Percentiles rank a stretch among this genome's conserved stretches.
These are phyloP conservation scores for Cataglyphis albicans DNA, from an alignment of 2,888 invertebrate species.

Conservation along the genomic window DNA sequence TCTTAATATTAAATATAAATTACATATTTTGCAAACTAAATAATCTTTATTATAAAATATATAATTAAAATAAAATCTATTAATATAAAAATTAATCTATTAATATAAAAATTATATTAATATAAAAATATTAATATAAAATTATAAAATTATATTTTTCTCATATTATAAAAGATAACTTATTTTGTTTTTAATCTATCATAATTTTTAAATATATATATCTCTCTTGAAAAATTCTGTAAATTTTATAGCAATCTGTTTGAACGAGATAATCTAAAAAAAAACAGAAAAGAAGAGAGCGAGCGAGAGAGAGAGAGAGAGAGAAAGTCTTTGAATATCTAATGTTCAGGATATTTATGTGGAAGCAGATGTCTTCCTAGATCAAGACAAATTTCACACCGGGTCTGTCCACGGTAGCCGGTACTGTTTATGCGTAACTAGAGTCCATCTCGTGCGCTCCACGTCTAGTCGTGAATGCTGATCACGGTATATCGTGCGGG, in stretches of 20 bases:
- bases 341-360: neutral
- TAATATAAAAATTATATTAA: no score
- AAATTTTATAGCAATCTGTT: neutral
- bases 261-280: neutral
- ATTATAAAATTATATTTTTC: neutral
- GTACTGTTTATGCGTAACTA: constrained; percentile 79
- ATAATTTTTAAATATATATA: neutral
- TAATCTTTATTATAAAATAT: no score
- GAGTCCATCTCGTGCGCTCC: constrained; percentile 49
- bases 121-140: neutral
- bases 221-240: neutral
- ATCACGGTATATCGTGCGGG: constrained; percentile 71
- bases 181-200: neutral
- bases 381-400: neutral
- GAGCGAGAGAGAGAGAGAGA: no score
- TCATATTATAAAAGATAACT: neutral
- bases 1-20: neutral
- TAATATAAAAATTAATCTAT: no score
- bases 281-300: neutral
- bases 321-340: neutral
- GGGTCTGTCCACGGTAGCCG: constrained; percentile 74
- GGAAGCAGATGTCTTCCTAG: neutral
- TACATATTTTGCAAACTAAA: neutral
- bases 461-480: constrained; percentile 62
- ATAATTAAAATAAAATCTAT: no score